Conservation (phyloP, 2,797 vertebrate genomes). For the Chaunax sp. region DNA sequence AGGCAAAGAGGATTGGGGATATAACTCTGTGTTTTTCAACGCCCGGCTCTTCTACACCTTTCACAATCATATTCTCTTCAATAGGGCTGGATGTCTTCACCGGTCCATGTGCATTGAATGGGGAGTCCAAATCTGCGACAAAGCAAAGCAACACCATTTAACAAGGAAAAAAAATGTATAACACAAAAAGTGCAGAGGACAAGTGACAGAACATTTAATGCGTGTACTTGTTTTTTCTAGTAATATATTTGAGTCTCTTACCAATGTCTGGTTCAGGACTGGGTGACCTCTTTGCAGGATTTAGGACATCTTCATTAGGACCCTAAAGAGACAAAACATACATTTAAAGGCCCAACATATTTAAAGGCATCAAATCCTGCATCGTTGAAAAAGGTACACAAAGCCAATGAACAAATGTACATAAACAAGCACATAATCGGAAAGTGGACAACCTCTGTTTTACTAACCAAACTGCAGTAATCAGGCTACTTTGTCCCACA, state of each 20-base stretch:
- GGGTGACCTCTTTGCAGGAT: background rate
- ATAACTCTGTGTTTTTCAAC: slow-evolving; percentile 20
- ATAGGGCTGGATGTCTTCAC: slow-evolving; percentile 81
- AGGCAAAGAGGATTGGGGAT: slow-evolving; percentile 65
- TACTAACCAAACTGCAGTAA: background rate
- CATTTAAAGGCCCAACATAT: background rate
- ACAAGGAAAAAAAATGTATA: background rate
- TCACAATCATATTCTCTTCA: slow-evolving; percentile 11
- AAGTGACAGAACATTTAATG: background rate
- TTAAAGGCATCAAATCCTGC: background rate
- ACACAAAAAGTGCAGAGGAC: background rate
- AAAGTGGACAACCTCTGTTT: background rate
- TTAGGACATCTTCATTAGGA: slow-evolving; percentile 4
- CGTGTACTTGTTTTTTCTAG: background rate
- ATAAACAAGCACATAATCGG: background rate
- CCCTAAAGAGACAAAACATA: slow-evolving; percentile 33
- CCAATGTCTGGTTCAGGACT: slow-evolving; percentile 31
- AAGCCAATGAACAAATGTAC: background rate
- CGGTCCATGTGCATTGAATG: slow-evolving; percentile 57
- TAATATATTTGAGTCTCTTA: slow-evolving; percentile 40
- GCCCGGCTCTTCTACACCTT: background rate
- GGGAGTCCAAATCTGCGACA: slow-evolving; percentile 49
- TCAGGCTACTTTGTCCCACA: background rate
- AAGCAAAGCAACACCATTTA: background rate
- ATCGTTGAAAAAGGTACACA: background rate